Conservation (phyloP, 1,140 invertebrate species). For the Meloidogyne exigua region DNA sequence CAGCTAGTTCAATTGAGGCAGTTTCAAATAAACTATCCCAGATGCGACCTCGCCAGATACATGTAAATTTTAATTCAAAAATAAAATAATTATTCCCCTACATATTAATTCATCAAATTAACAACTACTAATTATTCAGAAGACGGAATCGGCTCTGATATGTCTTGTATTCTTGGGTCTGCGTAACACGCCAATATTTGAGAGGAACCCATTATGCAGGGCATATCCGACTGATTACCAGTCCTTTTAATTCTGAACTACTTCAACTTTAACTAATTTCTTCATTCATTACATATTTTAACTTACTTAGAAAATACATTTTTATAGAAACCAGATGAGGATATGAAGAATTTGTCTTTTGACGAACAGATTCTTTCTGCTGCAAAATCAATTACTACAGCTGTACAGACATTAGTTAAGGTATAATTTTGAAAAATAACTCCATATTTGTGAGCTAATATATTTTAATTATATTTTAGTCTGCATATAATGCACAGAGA, state of each 20-base stretch:
- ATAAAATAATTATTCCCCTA: neutral
- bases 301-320: neutral
- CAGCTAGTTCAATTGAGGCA: conserved; percentile 93
- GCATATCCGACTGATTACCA: conserved; percentile 55
- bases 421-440: no score
- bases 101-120: neutral
- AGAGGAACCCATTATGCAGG: conserved; percentile 53
- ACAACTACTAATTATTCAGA: conserved; percentile 20
- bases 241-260: neutral
- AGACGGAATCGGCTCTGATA: conserved; percentile 51
- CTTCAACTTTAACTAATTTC: neutral
- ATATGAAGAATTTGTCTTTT: conserved; percentile 70
- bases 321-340: conserved; percentile 72
- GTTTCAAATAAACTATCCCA: conserved; percentile 91
- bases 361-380: conserved; percentile 98
- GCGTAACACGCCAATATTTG: neutral
- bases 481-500: conserved; percentile 41
- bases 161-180: conserved; percentile 64
- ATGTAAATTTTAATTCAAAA: conserved; percentile 54
- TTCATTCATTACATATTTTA: neutral
- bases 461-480: conserved; percentile 28
- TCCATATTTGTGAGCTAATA: no score
- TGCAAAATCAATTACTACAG: conserved; percentile 92
- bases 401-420: conserved; percentile 90
- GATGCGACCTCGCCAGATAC: conserved; percentile 74